phyloP scores from a whole-genome alignment of 1,140 invertebrate species.

The Parapsyche elsis region DNA sequence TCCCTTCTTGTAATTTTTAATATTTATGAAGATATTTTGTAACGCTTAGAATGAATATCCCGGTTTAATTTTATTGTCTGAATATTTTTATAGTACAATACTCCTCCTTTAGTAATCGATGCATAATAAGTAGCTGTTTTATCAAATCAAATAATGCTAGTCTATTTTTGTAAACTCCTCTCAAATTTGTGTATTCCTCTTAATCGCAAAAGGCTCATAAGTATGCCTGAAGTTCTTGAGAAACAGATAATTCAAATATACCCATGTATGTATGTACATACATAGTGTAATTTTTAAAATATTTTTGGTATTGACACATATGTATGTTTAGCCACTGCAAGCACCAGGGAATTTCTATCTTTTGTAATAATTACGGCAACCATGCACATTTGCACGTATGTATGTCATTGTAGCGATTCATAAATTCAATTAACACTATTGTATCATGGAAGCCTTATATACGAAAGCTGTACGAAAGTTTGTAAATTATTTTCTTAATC shows the following conservation, averaged over 20 bases:
- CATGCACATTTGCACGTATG: slow-evolving; percentile 51
- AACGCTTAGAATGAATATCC: no score
- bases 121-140: no score
- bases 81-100: no score
- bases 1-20: neutral
- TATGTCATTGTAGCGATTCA: slow-evolving; percentile 48
- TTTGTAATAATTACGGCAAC: slow-evolving; percentile 44
- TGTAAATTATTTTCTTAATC: slow-evolving; percentile 41
- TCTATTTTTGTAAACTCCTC: no score
- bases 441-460: slow-evolving; percentile 54
- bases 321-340: slow-evolving; percentile 49
- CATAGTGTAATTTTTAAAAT: slow-evolving; percentile 32
- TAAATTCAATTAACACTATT: slow-evolving; percentile 42
- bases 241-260: neutral
- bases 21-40: neutral
- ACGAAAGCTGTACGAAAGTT: slow-evolving; percentile 37
- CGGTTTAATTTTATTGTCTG: no score
- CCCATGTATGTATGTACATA: slow-evolving; percentile 9
- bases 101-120: no score
- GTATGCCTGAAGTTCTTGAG: no score
- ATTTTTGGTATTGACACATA: slow-evolving; percentile 47
- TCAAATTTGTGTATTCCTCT: no score
- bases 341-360: slow-evolving; percentile 50
- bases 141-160: no score
- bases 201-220: no score